These are phyloP conservation scores for Ectropis crepuscularia DNA, from an alignment of 2,888 invertebrate species.

Conservation along the genomic window DNA sequence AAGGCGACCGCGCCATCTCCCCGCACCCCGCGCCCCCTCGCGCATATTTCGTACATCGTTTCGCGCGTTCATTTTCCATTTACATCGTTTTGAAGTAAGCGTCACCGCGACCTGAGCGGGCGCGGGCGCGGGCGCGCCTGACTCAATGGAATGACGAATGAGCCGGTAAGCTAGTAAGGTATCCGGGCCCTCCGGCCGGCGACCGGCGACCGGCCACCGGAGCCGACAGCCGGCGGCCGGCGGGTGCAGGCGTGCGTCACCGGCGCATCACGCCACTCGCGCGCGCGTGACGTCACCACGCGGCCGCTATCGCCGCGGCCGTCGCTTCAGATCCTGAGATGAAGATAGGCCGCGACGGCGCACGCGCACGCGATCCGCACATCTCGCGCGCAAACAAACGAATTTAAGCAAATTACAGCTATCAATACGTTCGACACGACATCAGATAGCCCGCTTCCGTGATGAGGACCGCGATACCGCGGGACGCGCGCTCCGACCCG, in stretches of 20 bases:
- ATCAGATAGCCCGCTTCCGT: slow-evolving; percentile 24
- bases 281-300: slow-evolving; percentile 10
- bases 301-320: not conserved
- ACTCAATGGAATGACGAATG: too few species aligned
- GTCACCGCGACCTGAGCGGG: too few species aligned
- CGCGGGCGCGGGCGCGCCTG: too few species aligned
- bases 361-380: slow-evolving; percentile 23
- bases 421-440: slow-evolving; percentile 27
- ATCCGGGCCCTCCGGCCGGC: too few species aligned
- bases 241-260: not conserved
- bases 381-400: slow-evolving; percentile 19
- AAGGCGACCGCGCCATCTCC: not conserved
- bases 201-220: too few species aligned
- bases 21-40: not conserved
- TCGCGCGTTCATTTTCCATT: too few species aligned
- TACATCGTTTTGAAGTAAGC: too few species aligned
- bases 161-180: too few species aligned
- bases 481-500: too few species aligned
- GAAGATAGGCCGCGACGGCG: slow-evolving; percentile 20
- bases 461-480: slow-evolving; percentile 8
- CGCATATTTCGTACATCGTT: not conserved
- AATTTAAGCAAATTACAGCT: slow-evolving; percentile 11
- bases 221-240: too few species aligned
- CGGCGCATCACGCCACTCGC: slow-evolving; percentile 7
- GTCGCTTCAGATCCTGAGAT: too few species aligned